phyloP scores from a whole-genome alignment of 2,888 invertebrate species.

The Cantharis rustica region DNA sequence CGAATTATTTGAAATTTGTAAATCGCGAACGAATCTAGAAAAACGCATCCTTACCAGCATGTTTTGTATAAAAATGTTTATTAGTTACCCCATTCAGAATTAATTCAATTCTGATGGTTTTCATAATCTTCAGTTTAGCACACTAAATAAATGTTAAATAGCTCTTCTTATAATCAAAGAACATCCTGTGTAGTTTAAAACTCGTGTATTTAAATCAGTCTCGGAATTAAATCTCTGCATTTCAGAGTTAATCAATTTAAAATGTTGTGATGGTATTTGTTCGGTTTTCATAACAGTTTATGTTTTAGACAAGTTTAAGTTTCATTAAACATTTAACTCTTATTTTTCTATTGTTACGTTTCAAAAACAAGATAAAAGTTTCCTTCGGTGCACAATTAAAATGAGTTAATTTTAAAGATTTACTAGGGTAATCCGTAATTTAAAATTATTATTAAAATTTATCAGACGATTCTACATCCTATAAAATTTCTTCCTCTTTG shows the following conservation, averaged over 20 bases:
- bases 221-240: background rate
- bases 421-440: too few relatives aligned
- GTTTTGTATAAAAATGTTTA: background rate
- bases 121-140: too few relatives aligned
- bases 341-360: background rate
- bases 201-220: background rate
- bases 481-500: too few relatives aligned
- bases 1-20: background rate
- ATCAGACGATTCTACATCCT: too few relatives aligned
- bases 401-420: too few relatives aligned
- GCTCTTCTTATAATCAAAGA: background rate
- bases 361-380: background rate
- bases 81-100: background rate
- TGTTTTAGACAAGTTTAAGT: background rate
- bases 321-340: background rate
- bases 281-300: background rate
- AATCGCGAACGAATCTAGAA: background rate
- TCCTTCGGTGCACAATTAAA: background rate
- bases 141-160: too few relatives aligned
- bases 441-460: too few relatives aligned
- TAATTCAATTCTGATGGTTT: background rate
- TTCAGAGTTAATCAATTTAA: background rate
- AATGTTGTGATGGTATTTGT: background rate
- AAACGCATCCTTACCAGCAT: background rate
- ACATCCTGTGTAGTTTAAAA: background rate